Evolutionary conservation across 2,888 invertebrate genomes (phyloP), one percentile per base, ranked within the genome.

Genomic region (Drepanosiphum platanoidis): DNA sequence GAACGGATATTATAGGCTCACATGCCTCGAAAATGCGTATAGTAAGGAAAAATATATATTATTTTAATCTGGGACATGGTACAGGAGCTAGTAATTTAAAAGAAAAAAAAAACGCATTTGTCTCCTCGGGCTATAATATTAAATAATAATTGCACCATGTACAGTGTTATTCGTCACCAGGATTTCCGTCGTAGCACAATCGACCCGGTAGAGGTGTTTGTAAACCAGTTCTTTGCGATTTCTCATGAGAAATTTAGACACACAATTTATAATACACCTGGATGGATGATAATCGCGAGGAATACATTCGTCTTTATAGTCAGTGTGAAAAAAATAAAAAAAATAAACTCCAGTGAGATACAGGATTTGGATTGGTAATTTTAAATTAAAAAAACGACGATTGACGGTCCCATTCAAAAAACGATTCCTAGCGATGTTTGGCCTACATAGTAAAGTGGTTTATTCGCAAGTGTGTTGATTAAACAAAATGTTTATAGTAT

Each of bases 111-210:
- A 64, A 83, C 34, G n/a, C 13, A 68, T 77, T 70, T 58, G 77
- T 84, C 70, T 68, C 84, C 58, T 42, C 52, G 2, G 77, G 77
- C 84, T 30, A 66, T 52, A 30, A 75, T 68, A 84, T 52, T 39
- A 71, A 46, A 83, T 83, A 42, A 75, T 74, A 74, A 84, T 68
- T 77, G 52, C 46, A 70, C 32, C n/a, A 66, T 30, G 66, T 46
- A 46, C n/a, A 46, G 68, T 27, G 34, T 71, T 39, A 74, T 75
- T 77, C 84, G 84, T 84, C 77, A 77, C 77, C 84, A 70, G 70
- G 27, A 75, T 77, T 81, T 81, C 68, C 68, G 8, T 27, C 36
- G n/a, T 27, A 36, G 27, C 39, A 75, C 30, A 84, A 39, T 66
- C 75, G 36, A 52, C 22, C 68, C n/a, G 52, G 36, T 58, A 61